phyloP scores from a whole-genome alignment of 2,797 vertebrate species.

The Darevskia nairensis region DNA sequence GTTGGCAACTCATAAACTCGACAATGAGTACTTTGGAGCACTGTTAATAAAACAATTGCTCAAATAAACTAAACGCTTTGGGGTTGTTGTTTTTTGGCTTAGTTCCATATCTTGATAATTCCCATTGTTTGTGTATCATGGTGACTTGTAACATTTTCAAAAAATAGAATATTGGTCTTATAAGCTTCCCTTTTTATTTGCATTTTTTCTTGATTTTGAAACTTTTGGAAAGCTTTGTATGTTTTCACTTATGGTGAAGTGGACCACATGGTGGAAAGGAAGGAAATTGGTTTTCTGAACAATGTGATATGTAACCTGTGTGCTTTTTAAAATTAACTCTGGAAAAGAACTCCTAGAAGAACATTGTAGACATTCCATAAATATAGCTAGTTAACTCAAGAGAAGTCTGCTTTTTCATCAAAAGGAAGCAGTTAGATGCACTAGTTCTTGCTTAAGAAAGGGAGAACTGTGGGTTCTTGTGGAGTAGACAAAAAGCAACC shows the following conservation, averaged over 20 bases:
- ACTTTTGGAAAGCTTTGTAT: too few species aligned
- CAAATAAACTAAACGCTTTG: not conserved
- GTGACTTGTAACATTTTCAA: not conserved
- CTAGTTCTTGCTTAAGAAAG: not conserved
- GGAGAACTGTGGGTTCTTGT: not conserved
- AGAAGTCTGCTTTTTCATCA: not conserved
- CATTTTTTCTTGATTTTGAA: not conserved
- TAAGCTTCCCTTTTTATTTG: not conserved
- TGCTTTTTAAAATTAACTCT: not conserved
- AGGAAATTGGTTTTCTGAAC: not conserved
- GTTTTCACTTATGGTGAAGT: not conserved
- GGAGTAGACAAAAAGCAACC: constrained; percentile 31
- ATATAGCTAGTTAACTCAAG: not conserved
- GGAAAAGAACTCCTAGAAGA: not conserved
- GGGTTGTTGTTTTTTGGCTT: not conserved
- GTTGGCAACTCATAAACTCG: not conserved
- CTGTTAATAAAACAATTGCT: not conserved
- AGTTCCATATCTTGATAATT: not conserved
- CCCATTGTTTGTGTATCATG: not conserved
- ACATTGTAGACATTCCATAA: not conserved
- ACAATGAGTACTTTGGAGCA: not conserved
- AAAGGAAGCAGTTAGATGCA: too few species aligned
- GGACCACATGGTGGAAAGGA: not conserved
- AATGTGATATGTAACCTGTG: not conserved
- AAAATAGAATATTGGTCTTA: not conserved